Conservation (phyloP, 2,888 invertebrate genomes). For the Mycalesis mineus region DNA sequence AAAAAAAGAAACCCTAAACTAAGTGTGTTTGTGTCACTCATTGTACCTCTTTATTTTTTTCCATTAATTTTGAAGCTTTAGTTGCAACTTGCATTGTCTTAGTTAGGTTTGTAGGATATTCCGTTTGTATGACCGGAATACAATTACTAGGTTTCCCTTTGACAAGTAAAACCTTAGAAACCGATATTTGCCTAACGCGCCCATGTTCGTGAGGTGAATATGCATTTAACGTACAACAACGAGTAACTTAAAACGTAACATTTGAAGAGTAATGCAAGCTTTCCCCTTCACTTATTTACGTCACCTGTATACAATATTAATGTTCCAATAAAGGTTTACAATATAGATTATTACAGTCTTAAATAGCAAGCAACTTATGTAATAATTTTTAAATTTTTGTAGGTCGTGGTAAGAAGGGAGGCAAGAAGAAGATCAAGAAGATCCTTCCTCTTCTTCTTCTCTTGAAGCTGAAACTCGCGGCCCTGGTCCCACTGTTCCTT, state of each 20-base stretch:
- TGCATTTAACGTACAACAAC: neutral
- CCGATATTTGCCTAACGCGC: constrained; percentile 17
- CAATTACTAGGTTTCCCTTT: constrained; percentile 4
- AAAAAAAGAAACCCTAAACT: too few species aligned
- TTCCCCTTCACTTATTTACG: constrained; percentile 25
- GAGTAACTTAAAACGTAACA: constrained; percentile 21
- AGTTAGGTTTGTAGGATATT: neutral
- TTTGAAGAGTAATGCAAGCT: constrained; percentile 27
- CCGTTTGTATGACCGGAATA: neutral
- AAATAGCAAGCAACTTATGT: neutral
- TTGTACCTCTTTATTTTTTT: too few species aligned
- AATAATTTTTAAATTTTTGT: constrained; percentile 34
- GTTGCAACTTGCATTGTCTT: neutral
- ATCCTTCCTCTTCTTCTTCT: constrained; percentile 86
- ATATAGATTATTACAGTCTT: too few species aligned
- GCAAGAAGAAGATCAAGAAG: constrained; percentile 86
- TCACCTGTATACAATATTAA: neutral
- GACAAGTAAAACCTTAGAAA: constrained; percentile 16
- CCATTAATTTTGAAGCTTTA: too few species aligned
- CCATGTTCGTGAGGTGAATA: constrained; percentile 15
- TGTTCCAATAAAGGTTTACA: too few species aligned
- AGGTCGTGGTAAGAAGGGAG: constrained; percentile 82
- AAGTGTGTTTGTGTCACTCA: too few species aligned
- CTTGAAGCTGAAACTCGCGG: constrained; percentile 86
- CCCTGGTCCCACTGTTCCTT: constrained; percentile 86